Conservation (phyloP, 2,113 vertebrate genomes). For the Lamprotornis superbus region DNA sequence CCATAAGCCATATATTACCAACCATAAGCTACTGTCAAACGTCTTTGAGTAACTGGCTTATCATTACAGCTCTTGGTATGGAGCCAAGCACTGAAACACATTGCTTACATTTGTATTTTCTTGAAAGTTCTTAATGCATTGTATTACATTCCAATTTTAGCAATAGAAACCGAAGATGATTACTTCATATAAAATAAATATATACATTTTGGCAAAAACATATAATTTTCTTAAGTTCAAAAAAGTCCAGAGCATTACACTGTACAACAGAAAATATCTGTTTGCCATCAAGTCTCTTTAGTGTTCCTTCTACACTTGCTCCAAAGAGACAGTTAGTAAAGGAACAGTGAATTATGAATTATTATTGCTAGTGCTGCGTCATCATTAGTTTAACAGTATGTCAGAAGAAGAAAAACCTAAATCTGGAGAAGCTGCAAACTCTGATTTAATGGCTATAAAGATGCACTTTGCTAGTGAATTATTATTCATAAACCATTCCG, state of each 20-base stretch:
- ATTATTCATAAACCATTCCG: not conserved
- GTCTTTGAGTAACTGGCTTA: not conserved
- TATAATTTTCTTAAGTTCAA: not conserved
- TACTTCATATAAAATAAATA: not conserved
- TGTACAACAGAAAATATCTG: not conserved
- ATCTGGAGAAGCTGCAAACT: not conserved
- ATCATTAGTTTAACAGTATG: not conserved
- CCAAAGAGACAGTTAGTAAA: not conserved
- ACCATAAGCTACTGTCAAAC: not conserved
- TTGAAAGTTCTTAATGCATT: not conserved
- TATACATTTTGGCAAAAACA: not conserved
- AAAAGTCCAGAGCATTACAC: not conserved
- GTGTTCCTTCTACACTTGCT: not conserved
- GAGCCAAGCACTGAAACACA: not conserved
- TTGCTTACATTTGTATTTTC: not conserved
- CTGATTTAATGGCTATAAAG: not conserved
- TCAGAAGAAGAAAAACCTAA: not conserved
- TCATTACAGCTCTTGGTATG: not conserved
- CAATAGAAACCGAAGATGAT: not conserved
- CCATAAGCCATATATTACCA: not conserved
- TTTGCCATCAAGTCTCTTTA: not conserved
- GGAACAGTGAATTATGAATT: not conserved
- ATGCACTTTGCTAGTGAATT: not conserved
- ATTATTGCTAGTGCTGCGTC: not conserved
- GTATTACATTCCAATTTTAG: not conserved